Evolutionary conservation across 30 jellyfish, hydroid and myxozoan species (phyloP), one percentile per base, ranked within the genome.

Genomic region (Catostylus mosaicus): DNA sequence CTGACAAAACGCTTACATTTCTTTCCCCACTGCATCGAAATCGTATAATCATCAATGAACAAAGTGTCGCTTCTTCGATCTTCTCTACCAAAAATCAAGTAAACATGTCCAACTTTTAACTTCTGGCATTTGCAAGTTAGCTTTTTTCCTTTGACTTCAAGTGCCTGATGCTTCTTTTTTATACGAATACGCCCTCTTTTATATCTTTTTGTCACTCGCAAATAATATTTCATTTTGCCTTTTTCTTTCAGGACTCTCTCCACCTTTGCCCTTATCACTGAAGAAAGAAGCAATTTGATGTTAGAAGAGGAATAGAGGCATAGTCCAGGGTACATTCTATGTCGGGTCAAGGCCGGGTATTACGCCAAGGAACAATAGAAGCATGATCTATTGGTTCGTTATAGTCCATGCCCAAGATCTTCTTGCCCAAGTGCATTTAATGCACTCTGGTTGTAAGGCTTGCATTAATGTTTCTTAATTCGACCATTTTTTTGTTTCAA

Each of bases 21-120:
- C 77, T 80, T 88, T 23, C 97, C 90, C 97, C 97, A 88, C 37
- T 54, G 82, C 89, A 88, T 80, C 12, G 97, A 91, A 29, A 88
- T 59, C 14, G 97, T 88, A 54, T 65, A 80, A 67, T 88, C 82
- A 66, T 88, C 97, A 30, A 88, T 62, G 80, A 88, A 88, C 37
- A 88, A 18, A 19, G 97, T 72, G 66, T 88, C 88, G 67, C 64
- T 66, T 51, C 97, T 60, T 36, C 97, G 82, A 62, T 88, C 97
- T 33, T 88, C 97, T 30, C 97, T 71, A 29, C 97, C 97, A 63
- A 78, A 88, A 4, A 88, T 62, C 83, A 88, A 84, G 73, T 88
- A 88, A 10, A 88, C 87, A 24, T 80, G 88, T 73, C 88, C 88
- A 19, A 47, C 51, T 48, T 73, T 85, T 63, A 88, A 47, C 70